These are phyloP conservation scores for Diplodus sargus DNA, from an alignment of 2,797 vertebrate genomes.

Conservation along the genomic window DNA sequence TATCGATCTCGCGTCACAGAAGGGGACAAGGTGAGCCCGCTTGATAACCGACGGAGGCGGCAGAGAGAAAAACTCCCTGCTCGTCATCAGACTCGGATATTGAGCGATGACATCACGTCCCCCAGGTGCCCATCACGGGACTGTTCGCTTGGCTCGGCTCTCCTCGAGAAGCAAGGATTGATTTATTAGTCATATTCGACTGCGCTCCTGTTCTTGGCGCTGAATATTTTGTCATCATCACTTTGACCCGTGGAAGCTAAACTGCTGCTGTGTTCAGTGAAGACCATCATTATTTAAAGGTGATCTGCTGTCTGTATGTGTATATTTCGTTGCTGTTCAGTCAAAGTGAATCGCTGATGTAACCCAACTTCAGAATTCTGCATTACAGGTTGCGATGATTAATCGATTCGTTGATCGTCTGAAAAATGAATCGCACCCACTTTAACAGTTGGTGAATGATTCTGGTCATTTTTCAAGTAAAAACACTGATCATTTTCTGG, in stretches of 20 bases:
- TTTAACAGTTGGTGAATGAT: background rate
- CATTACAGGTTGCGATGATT: background rate
- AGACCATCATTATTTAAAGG: background rate
- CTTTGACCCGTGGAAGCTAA: slow-evolving; percentile 10
- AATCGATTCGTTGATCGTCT: background rate
- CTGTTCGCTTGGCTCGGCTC: slow-evolving; percentile 56
- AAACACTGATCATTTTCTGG: background rate
- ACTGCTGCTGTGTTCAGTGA: slow-evolving; percentile 5
- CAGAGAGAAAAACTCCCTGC: slow-evolving; percentile 64
- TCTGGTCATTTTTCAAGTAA: background rate
- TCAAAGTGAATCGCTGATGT: background rate
- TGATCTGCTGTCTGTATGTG: background rate
- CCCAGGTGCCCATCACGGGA: slow-evolving; percentile 51
- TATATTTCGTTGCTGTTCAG: background rate
- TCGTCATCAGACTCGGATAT: slow-evolving; percentile 68
- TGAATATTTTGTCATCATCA: slow-evolving; percentile 50
- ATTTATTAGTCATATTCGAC: slow-evolving; percentile 56
- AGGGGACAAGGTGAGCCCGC: slow-evolving; percentile 63
- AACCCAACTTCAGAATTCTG: background rate
- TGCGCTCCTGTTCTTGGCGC: slow-evolving; percentile 46
- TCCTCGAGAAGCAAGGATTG: slow-evolving; percentile 33
- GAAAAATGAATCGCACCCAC: background rate
- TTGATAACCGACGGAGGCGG: slow-evolving; percentile 67
- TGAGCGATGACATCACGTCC: slow-evolving; percentile 69
- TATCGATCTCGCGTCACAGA: slow-evolving; percentile 60